These are phyloP conservation scores for Hanleya hanleyi DNA, from an alignment of 2,888 invertebrate genomes.

Conservation along the genomic window DNA sequence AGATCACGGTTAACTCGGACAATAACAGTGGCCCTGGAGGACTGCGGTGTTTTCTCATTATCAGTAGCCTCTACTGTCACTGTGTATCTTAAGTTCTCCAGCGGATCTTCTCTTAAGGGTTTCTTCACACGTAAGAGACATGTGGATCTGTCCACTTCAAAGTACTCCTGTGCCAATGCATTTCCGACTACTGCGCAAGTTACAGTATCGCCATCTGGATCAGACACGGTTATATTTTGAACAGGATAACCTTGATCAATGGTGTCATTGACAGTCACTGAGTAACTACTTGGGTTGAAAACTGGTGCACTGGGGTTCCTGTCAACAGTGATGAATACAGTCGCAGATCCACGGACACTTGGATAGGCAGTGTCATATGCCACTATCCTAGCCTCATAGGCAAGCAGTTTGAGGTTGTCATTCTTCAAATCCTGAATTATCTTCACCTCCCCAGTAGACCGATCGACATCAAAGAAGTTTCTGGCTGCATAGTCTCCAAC, in stretches of 20 bases:
- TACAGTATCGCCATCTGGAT: slow-evolving; percentile 58
- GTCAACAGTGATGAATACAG: slow-evolving; percentile 54
- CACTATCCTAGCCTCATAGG: slow-evolving; percentile 53
- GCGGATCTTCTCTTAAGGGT: slow-evolving; percentile 47
- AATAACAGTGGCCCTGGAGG: slow-evolving; percentile 38
- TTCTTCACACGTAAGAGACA: slow-evolving; percentile 55
- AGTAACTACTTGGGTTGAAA: slow-evolving; percentile 58
- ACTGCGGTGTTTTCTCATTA: slow-evolving; percentile 48
- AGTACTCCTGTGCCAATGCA: slow-evolving; percentile 52
- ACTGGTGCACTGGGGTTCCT: slow-evolving; percentile 62
- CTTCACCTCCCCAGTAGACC: slow-evolving; percentile 47
- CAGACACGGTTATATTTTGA: slow-evolving; percentile 56
- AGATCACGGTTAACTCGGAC: slow-evolving; percentile 59
- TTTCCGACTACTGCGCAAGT: slow-evolving; percentile 52
- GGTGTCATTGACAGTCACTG: slow-evolving; percentile 54
- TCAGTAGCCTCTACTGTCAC: slow-evolving; percentile 54
- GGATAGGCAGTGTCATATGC: slow-evolving; percentile 60
- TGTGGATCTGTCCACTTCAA: slow-evolving; percentile 49
- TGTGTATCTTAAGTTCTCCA: slow-evolving; percentile 44
- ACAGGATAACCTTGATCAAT: slow-evolving; percentile 46
- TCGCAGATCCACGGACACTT: slow-evolving; percentile 43
- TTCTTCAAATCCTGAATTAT: slow-evolving; percentile 47
- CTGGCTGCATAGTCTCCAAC: slow-evolving; percentile 56
- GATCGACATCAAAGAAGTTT: slow-evolving; percentile 58
- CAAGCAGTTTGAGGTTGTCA: slow-evolving; percentile 37